Evolutionary conservation across 2,888 invertebrate species (phyloP).

Genomic region (Amphipyra berbera): DNA sequence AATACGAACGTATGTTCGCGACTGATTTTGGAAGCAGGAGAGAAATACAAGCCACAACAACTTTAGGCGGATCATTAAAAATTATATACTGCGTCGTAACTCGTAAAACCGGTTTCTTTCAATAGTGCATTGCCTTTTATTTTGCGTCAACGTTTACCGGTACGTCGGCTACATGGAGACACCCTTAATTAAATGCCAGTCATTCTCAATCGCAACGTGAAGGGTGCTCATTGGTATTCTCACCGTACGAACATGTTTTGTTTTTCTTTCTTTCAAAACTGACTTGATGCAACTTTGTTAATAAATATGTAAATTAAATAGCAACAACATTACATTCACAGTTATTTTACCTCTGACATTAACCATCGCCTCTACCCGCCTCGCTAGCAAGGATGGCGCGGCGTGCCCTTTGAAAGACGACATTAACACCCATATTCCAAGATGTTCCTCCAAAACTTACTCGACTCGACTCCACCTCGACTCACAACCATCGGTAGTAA

Average conservation of each 20-base stretch:
- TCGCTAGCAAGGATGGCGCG: too few species aligned
- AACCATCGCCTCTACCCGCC: too few species aligned
- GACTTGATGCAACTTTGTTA: too few species aligned
- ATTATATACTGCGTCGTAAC: constrained; percentile 31
- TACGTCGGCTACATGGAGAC: constrained; percentile 1
- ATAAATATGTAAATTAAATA: too few species aligned
- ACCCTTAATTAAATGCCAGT: constrained; percentile 32
- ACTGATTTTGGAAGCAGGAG: neutral
- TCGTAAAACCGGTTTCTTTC: constrained; percentile 34
- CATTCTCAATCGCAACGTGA: constrained; percentile 6
- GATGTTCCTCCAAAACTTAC: too few species aligned
- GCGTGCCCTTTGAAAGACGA: too few species aligned
- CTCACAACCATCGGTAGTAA: too few species aligned
- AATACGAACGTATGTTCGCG: neutral
- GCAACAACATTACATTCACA: too few species aligned
- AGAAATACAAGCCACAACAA: constrained; percentile 6
- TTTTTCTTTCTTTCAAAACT: too few species aligned
- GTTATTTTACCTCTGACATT: too few species aligned
- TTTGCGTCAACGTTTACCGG: constrained; percentile 15
- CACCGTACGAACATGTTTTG: neutral
- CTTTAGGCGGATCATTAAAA: constrained; percentile 28
- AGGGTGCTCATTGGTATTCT: neutral
- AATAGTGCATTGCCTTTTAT: constrained; percentile 45
- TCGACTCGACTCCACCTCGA: too few species aligned
- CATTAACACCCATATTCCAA: too few species aligned